These are phyloP conservation scores for Bombus difficillimus DNA, from an alignment of 1,140 invertebrate genomes.

Conservation along the genomic window DNA sequence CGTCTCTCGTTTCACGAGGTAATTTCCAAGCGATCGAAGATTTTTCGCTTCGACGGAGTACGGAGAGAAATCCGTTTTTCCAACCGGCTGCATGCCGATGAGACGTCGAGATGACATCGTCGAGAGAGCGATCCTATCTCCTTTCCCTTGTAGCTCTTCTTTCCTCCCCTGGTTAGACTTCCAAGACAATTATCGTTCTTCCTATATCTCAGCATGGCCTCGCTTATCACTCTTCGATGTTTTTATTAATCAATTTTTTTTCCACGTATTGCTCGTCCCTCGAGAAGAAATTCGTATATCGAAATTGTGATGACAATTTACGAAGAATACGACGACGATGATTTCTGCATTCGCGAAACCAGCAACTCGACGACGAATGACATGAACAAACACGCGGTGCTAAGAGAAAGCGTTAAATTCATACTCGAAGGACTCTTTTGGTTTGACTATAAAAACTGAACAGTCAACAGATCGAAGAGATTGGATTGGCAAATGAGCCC, in stretches of 20 bases:
- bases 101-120: constrained; percentile 50
- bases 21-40: constrained; percentile 46
- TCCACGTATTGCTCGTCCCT: not conserved
- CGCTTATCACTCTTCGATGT: not conserved
- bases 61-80: constrained; percentile 43
- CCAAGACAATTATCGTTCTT: constrained; percentile 11
- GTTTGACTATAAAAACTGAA: not conserved
- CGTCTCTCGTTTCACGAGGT: not conserved
- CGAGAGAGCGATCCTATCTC: constrained; percentile 4
- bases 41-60: constrained; percentile 4
- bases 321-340: not conserved
- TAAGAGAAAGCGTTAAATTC: not conserved
- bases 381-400: not conserved
- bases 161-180: not conserved
- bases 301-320: not conserved
- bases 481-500: not conserved
- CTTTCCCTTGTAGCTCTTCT: not conserved
- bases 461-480: not conserved
- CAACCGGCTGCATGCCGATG: constrained; percentile 41
- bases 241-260: not conserved
- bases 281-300: not conserved
- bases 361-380: not conserved
- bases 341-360: too few relatives aligned
- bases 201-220: not conserved
- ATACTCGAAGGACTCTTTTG: not conserved